Conservation (phyloP, 2,797 vertebrate species). For the Champsocephalus esox region DNA sequence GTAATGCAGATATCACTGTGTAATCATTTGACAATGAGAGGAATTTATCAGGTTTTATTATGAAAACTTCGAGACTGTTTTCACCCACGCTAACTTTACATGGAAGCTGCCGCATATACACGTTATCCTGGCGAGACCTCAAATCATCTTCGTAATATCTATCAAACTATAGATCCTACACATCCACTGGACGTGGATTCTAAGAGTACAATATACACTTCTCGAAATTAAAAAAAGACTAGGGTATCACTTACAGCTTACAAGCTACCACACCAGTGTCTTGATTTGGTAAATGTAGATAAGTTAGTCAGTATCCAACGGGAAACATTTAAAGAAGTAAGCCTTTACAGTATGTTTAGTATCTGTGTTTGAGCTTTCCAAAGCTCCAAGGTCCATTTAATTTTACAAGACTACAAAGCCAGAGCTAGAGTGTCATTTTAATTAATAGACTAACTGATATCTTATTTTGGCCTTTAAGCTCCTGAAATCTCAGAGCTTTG, state of each 20-base stretch:
- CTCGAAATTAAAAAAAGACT: background rate
- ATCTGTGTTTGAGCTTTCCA: slow-evolving; percentile 28
- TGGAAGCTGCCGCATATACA: no score
- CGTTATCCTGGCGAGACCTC: no score
- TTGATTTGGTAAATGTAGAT: slow-evolving; percentile 1
- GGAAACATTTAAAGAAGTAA: background rate
- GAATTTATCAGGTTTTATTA: no score
- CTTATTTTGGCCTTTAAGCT: slow-evolving; percentile 54
- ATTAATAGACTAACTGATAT: slow-evolving; percentile 59
- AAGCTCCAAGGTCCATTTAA: slow-evolving; percentile 37
- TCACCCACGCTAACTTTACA: no score
- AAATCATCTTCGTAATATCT: no score
- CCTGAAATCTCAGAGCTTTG: slow-evolving; percentile 38
- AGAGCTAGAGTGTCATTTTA: slow-evolving; percentile 54
- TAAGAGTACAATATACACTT: no score
- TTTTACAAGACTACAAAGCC: slow-evolving; percentile 44
- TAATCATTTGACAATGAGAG: no score
- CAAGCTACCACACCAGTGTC: background rate
- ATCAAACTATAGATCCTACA: no score
- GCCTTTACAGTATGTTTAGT: slow-evolving; percentile 8
- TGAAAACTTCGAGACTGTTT: no score
- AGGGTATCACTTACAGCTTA: slow-evolving; percentile 7
- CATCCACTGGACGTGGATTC: no score
- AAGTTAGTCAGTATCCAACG: slow-evolving; percentile 10
- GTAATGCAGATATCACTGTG: no score